phyloP scores from a whole-genome alignment of 2,113 vertebrate species.

The Rostratula benghalensis region DNA sequence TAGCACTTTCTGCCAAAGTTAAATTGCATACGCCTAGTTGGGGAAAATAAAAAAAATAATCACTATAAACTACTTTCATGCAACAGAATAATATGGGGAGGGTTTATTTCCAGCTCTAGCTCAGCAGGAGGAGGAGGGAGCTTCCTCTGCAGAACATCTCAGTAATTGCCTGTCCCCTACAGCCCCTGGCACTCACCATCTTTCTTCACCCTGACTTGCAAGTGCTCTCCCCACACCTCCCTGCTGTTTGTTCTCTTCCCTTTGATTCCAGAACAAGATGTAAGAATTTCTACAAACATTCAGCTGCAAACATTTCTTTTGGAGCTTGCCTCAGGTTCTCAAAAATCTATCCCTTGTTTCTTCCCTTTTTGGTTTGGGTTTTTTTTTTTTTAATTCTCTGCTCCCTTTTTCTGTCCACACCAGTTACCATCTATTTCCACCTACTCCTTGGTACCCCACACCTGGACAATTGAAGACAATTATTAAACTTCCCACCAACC shows the following conservation, averaged over 20 bases:
- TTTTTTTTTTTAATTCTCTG: neutral
- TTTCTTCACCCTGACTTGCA: neutral
- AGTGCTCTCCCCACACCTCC: neutral
- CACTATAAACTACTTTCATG: neutral
- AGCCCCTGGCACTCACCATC: neutral
- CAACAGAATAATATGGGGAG: neutral
- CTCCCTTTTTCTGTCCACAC: neutral
- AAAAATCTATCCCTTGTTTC: neutral
- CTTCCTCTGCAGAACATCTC: neutral
- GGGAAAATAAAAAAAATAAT: neutral
- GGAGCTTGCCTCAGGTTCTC: neutral
- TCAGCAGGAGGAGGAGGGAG: neutral
- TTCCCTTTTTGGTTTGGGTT: neutral
- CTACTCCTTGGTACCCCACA: too few relatives aligned
- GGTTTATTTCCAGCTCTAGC: neutral
- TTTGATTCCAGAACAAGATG: neutral
- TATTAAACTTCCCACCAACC: neutral
- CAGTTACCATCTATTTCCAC: neutral
- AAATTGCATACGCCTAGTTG: neutral
- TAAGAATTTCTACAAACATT: neutral
- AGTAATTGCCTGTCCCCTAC: neutral
- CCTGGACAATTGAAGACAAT: neutral
- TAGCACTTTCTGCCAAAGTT: slow-evolving; percentile 50
- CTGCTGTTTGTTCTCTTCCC: neutral
- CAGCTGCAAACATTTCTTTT: neutral